A percentile compares a stretch with the other conserved stretches of the same genome.
Conservation (phyloP, 2,113 vertebrate species). For the Epinephelus lanceolatus region DNA sequence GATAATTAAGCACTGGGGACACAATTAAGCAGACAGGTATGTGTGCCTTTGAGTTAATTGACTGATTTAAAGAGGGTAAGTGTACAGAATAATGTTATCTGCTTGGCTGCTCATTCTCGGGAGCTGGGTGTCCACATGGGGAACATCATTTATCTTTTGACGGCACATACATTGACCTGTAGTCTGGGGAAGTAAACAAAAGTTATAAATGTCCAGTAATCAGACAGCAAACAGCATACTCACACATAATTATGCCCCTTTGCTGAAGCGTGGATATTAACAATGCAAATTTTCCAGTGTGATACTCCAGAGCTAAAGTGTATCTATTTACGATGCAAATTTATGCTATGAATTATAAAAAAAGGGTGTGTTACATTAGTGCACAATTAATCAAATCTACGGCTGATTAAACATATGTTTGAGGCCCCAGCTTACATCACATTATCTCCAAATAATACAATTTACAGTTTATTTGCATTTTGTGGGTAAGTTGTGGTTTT, state of each 20-base stretch:
- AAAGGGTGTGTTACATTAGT: slow-evolving; percentile 48
- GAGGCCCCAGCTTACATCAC: slow-evolving; percentile 12
- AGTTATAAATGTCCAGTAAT: slow-evolving; percentile 42
- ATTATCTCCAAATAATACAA: slow-evolving; percentile 20
- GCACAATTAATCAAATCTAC: slow-evolving; percentile 54
- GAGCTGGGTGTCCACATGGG: slow-evolving; percentile 36
- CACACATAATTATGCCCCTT: slow-evolving; percentile 18
- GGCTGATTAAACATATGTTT: slow-evolving; percentile 47
- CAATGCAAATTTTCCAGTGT: slow-evolving; percentile 37
- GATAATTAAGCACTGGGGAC: slow-evolving; percentile 81
- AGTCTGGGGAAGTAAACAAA: slow-evolving; percentile 25
- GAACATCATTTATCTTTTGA: slow-evolving; percentile 63
- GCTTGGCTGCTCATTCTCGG: slow-evolving; percentile 60
- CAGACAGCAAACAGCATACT: slow-evolving; percentile 28
- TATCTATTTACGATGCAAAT: slow-evolving; percentile 40
- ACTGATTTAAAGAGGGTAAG: slow-evolving; percentile 75
- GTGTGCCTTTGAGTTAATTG: slow-evolving; percentile 77
- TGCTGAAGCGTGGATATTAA: slow-evolving; percentile 45
- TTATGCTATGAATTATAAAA: slow-evolving; percentile 39
- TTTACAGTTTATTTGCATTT: slow-evolving; percentile 20
- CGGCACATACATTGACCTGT: slow-evolving; percentile 38
- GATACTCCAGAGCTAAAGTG: slow-evolving; percentile 15
- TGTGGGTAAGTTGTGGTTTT: not conserved
- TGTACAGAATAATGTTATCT: slow-evolving; percentile 62
- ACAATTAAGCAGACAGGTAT: slow-evolving; percentile 79